Evolutionary conservation across 2,797 vertebrate genomes (phyloP), one percentile per base, ranked within the genome.

Genomic region (Cacajao melanocephalus): DNA sequence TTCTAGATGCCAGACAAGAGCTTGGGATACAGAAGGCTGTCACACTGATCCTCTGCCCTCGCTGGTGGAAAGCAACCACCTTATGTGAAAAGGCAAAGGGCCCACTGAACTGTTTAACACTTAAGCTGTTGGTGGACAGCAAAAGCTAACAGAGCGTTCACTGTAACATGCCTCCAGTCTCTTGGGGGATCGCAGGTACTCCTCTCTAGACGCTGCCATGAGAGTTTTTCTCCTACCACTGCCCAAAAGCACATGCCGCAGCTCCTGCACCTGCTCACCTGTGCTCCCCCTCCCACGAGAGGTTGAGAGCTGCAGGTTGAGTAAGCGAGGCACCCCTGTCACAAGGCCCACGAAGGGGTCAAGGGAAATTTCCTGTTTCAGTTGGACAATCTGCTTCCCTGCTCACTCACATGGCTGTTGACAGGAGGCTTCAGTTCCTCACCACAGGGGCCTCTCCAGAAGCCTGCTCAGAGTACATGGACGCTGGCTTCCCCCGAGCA

Each of bases 251-350:
- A 64, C 61, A 33, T 0, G 7, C 30, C 61, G 14, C 1, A 1
- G 61, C 61, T 64, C 61, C 61, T n/a, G 61, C 15, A 17, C 15
- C 30, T 67, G 61, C 33, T n/a, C 33, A n/a, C 30, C 30, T 67
- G 61, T 8, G 0, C 61, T 67, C 15, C 33, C 61, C 0, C 7
- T n/a, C 61, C 30, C 30, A n/a, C 4, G 0, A n/a, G 30, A 17
- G 61, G 30, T 67, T 64, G 61, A 67, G 15, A 67, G 30, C 33
- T 67, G 15, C 17, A 33, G 61, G 61, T 4, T 67, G 17, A 64
- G 14, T 64, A 64, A 2, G 15, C 1, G 0, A 19, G 33, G 61
- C 7, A 67, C 7, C 61, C 30, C 7, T n/a, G 61, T 67, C 15
- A 2, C 61, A 67, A 67, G 61, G 7, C 33, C 33, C 61, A 67